Conservation (phyloP, 2,113 vertebrate species). For the Aptenodytes forsteri region DNA sequence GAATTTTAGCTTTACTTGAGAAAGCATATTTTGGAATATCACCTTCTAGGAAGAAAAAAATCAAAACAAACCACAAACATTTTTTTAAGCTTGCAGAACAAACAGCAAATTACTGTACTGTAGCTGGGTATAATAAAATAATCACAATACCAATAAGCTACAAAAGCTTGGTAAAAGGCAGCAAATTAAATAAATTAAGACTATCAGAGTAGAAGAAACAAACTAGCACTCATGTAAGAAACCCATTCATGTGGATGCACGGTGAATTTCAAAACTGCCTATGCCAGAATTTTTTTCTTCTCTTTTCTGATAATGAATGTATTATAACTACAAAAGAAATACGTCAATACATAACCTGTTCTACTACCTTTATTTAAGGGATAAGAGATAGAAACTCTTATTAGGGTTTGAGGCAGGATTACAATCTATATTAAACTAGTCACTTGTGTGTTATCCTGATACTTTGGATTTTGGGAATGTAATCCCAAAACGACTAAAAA, state of each 20-base stretch:
- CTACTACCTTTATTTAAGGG: neutral
- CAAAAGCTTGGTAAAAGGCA: neutral
- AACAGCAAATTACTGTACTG: neutral
- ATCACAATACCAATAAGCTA: neutral
- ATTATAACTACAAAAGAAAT: neutral
- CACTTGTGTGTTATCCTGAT: neutral
- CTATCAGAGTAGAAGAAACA: neutral
- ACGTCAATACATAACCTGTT: neutral
- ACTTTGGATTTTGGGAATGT: neutral
- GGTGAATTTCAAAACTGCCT: neutral
- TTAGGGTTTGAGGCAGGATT: neutral
- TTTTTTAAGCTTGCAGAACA: neutral
- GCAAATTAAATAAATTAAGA: neutral
- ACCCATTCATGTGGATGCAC: neutral
- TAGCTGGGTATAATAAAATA: neutral
- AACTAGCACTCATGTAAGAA: neutral
- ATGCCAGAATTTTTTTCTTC: neutral
- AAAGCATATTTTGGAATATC: neutral
- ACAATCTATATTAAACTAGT: neutral
- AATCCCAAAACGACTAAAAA: neutral
- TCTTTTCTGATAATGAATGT: neutral
- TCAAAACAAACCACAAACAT: neutral
- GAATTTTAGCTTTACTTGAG: neutral
- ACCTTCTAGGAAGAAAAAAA: neutral
- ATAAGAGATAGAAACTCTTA: neutral